A percentile compares a stretch with the other conserved stretches of the same genome.
Conservation (phyloP, 2,113 vertebrate genomes). For the Amblyopsis rosae region DNA sequence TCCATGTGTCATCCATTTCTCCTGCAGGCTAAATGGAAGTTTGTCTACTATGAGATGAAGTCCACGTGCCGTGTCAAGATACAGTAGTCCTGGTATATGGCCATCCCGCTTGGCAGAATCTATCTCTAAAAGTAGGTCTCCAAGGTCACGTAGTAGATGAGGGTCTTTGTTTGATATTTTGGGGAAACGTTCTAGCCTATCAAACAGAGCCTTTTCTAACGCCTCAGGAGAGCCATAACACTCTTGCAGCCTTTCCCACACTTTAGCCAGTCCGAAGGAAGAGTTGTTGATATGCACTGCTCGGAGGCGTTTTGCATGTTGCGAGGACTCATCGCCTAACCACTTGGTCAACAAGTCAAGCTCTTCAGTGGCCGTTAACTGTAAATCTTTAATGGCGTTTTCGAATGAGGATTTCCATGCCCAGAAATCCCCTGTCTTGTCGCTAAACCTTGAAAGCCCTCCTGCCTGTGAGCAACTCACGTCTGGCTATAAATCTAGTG, state of each 20-base stretch:
- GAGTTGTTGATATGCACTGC: background rate
- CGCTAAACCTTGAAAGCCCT: background rate
- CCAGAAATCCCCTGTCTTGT: background rate
- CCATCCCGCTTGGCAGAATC: background rate
- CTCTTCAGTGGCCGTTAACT: slow-evolving; percentile 16
- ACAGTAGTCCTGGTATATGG: background rate
- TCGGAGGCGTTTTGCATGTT: slow-evolving; percentile 2
- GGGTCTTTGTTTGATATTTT: background rate
- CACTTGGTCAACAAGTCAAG: slow-evolving; percentile 17
- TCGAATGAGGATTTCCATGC: slow-evolving; percentile 12
- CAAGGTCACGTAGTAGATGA: background rate
- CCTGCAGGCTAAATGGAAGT: background rate
- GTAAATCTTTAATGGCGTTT: slow-evolving; percentile 1
- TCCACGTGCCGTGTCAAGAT: background rate
- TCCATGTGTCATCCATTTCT: background rate
- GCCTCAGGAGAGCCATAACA: slow-evolving; percentile 5
- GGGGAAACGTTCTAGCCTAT: background rate
- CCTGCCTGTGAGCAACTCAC: background rate
- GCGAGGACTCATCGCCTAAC: slow-evolving; percentile 2
- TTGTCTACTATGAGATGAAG: slow-evolving; percentile 2
- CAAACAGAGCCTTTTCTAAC: background rate
- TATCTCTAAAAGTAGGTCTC: background rate
- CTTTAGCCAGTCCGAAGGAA: background rate
- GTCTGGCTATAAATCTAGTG: background rate
- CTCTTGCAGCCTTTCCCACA: slow-evolving; percentile 13